Evolutionary conservation across 2,888 invertebrate genomes (phyloP).

Genomic region (Apantesis nais): DNA sequence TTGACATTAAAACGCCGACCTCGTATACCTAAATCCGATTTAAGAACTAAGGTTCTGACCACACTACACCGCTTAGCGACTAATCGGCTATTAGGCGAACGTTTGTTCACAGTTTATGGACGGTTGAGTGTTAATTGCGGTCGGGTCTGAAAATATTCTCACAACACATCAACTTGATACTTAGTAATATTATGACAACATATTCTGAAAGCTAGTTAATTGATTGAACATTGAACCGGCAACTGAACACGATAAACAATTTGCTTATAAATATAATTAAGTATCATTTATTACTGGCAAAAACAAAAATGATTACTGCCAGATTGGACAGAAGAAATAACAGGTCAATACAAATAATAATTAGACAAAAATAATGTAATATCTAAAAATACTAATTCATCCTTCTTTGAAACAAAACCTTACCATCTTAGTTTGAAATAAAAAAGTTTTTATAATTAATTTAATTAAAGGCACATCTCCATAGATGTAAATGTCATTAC

Average conservation of each 20-base stretch:
- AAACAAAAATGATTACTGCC: too few relatives aligned
- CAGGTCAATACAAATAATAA: too few relatives aligned
- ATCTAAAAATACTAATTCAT: too few relatives aligned
- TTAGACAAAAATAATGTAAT: too few relatives aligned
- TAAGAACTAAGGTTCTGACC: slow-evolving; percentile 53
- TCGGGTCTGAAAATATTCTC: slow-evolving; percentile 24
- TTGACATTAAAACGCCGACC: slow-evolving; percentile 66
- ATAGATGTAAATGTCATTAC: neutral
- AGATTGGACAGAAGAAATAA: too few relatives aligned
- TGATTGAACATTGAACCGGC: neutral
- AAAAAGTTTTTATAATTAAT: too few relatives aligned
- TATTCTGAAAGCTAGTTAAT: neutral
- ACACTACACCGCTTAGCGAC: slow-evolving; percentile 36
- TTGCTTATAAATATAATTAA: neutral
- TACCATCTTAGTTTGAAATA: too few relatives aligned
- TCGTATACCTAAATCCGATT: slow-evolving; percentile 59
- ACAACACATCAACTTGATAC: neutral
- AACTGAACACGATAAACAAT: neutral
- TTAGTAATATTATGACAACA: neutral
- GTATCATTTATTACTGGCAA: neutral
- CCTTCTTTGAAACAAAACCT: too few relatives aligned
- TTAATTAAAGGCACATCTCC: too few relatives aligned
- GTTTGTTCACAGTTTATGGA: slow-evolving; percentile 33
- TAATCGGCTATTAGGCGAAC: slow-evolving; percentile 38
- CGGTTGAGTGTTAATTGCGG: slow-evolving; percentile 38